Percentiles rank a stretch among this genome's conserved stretches.
Evolutionary conservation across 2,113 vertebrate genomes (phyloP).

Genomic region (Marcusenius ussheri): DNA sequence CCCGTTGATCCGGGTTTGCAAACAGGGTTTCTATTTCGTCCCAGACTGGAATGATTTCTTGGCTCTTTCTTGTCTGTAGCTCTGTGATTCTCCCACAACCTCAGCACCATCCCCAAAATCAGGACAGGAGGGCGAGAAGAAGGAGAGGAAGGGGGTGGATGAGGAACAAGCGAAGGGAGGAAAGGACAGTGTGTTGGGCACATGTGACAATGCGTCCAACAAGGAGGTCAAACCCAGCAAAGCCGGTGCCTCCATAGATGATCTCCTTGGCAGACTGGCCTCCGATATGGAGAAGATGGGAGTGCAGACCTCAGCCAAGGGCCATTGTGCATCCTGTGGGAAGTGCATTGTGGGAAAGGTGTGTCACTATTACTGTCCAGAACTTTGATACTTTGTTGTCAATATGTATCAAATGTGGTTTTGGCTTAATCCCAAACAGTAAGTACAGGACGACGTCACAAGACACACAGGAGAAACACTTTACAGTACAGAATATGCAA

Average conservation of each 20-base stretch:
- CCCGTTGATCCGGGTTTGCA: too few relatives aligned
- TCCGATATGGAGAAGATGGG: conserved; percentile 79
- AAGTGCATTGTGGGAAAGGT: conserved; percentile 80
- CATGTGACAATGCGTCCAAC: conserved; percentile 21
- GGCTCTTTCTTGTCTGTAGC: conserved; percentile 33
- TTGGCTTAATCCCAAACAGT: background rate
- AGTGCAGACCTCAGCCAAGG: conserved; percentile 62
- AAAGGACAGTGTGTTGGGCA: background rate
- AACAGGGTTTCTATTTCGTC: background rate
- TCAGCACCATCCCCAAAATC: conserved; percentile 41
- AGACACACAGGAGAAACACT: background rate
- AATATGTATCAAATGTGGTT: background rate
- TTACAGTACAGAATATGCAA: background rate
- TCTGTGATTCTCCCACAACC: conserved; percentile 19
- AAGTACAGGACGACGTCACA: background rate
- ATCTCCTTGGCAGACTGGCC: conserved; percentile 71
- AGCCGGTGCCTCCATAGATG: conserved; percentile 57
- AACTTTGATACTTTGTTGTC: background rate
- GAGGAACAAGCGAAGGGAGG: conserved; percentile 14
- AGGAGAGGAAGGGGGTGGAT: conserved; percentile 7
- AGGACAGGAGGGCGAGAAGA: conserved; percentile 31
- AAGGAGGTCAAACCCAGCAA: conserved; percentile 22
- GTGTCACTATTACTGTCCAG: background rate
- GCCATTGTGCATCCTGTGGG: conserved; percentile 68
- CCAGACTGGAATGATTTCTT: background rate